Evolutionary conservation across 2,888 invertebrate genomes (phyloP), one percentile per base, ranked within the genome.

Genomic region (Dione juno): DNA sequence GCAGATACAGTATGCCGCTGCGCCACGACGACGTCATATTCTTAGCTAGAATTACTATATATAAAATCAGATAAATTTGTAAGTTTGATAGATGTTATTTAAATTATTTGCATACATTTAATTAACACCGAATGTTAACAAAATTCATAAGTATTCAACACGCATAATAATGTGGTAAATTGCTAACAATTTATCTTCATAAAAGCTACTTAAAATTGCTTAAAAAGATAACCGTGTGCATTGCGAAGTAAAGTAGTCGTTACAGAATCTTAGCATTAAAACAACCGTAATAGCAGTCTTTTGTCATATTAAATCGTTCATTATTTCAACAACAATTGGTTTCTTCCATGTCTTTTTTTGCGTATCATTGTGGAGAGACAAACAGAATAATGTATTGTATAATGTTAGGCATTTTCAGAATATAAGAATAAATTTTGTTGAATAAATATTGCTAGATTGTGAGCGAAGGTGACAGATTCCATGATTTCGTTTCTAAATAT

Each of bases 181-280:
- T 13, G 14, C n/a, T n/a, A 48, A 35, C n/a, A n/a, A 48, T 58
- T 58, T 58, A 19, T 41, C 59, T 21, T 21, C 14, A 40, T 21
- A 43, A 59, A 59, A 9, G 59, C 40, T 41, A 21, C 41, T 21
- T 59, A 21, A 13, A 58, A 58, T 58, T 58, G 58, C 40, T 58
- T 41, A 41, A 43, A 61, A 21, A 59, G 21, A 54, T 54, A 59
- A 43, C 28, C 41, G 43, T 41, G 59, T 43, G 21, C 59, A 43
- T 43, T 43, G 59, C 21, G 28, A 43, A 61, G 41, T 41, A 5
- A n/a, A 41, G 9, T 14, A 41, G 21, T n/a, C n/a, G 28, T 61
- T 61, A 61, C 43, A 45, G 21, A 61, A 61, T 43, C 28, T 61
- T 45, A 43, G 43, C 59, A 61, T 43, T 59, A 43, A 59, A 59